A percentile compares a stretch with the other conserved stretches of the same genome.
Conservation (phyloP, 2,797 vertebrate species). For the Eospalax fontanierii region DNA sequence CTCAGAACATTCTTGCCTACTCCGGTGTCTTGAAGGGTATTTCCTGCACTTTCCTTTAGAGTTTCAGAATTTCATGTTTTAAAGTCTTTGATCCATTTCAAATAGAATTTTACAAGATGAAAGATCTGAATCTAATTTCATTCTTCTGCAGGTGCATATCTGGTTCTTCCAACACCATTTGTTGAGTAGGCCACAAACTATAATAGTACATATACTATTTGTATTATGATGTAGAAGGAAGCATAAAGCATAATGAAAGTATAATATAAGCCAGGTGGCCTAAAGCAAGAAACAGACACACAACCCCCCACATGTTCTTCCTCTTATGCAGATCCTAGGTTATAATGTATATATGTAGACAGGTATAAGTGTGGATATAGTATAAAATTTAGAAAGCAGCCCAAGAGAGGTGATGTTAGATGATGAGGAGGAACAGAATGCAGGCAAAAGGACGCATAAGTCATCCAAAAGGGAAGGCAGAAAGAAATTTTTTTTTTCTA, state of each 20-base stretch:
- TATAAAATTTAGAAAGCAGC: not conserved
- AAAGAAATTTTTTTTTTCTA: not conserved
- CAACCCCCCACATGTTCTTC: no score
- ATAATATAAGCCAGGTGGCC: not conserved
- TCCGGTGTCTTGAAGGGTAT: not conserved
- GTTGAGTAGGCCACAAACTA: not conserved
- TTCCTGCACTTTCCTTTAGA: not conserved
- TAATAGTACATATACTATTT: not conserved
- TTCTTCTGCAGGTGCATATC: not conserved
- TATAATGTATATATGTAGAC: not conserved
- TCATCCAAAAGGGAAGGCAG: not conserved
- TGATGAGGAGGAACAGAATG: not conserved
- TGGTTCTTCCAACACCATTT: no score
- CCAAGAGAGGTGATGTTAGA: not conserved
- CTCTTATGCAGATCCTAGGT: not conserved
- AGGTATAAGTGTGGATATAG: not conserved
- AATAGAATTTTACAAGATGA: not conserved
- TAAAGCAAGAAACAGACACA: not conserved
- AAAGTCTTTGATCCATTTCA: not conserved
- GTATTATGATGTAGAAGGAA: not conserved
- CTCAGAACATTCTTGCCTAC: not conserved
- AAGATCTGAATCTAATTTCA: not conserved
- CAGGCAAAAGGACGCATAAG: not conserved
- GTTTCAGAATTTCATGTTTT: not conserved
- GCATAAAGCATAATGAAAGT: not conserved